These are phyloP conservation scores for Buathra laborator DNA, from an alignment of 2,888 invertebrate species.

Conservation along the genomic window DNA sequence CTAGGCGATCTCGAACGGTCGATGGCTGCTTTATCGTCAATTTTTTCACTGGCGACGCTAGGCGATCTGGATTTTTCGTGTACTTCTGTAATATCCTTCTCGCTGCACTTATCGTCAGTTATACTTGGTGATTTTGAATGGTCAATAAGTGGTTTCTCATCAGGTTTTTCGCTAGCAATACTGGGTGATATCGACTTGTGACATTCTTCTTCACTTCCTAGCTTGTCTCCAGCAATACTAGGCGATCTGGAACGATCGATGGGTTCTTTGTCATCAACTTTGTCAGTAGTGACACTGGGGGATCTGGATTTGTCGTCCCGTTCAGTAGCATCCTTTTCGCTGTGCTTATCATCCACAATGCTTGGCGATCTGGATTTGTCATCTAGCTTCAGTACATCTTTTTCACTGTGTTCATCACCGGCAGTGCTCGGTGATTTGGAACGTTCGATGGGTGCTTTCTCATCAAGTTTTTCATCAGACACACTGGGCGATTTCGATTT, in stretches of 20 bases:
- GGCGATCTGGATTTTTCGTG: constrained; percentile 24
- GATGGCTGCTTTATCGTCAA: constrained; percentile 54
- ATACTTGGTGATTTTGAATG: constrained; percentile 58
- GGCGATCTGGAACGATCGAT: constrained; percentile 50
- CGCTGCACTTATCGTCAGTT: constrained; percentile 38
- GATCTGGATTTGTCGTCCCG: constrained; percentile 30
- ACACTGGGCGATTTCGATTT: constrained; percentile 55
- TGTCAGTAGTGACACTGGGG: constrained; percentile 59
- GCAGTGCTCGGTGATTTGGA: constrained; percentile 62
- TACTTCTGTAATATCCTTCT: not conserved
- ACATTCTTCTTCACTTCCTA: not conserved
- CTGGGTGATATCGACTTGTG: constrained; percentile 61
- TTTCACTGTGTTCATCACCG: constrained; percentile 40
- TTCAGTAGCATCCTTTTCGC: constrained; percentile 24
- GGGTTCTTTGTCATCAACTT: constrained; percentile 53
- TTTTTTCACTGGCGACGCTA: constrained; percentile 46
- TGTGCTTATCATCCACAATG: constrained; percentile 37
- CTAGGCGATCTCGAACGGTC: constrained; percentile 46
- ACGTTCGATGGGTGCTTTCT: constrained; percentile 7
- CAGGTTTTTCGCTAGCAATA: constrained; percentile 67
- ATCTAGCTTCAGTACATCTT: not conserved
- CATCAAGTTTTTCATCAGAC: constrained; percentile 42
- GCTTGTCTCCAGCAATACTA: constrained; percentile 34
- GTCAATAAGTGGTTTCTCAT: constrained; percentile 29
- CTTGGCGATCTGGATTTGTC: constrained; percentile 52